Evolutionary conservation across 2,797 vertebrate genomes (phyloP).

Genomic region (Danio albolineatus): DNA sequence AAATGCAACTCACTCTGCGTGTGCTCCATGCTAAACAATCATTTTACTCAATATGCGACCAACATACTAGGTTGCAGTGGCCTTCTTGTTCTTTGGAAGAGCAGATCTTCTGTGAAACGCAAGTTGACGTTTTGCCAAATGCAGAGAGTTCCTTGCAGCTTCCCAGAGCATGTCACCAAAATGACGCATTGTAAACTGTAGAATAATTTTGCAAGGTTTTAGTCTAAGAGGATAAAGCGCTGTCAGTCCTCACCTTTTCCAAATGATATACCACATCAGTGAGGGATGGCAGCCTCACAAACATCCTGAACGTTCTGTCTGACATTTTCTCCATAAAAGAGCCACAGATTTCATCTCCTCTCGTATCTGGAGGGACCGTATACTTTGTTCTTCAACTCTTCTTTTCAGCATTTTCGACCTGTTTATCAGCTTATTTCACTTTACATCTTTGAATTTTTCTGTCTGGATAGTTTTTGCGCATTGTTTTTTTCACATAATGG

Average conservation of each 20-base stretch:
- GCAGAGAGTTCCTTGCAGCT: too few relatives aligned
- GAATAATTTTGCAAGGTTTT: too few relatives aligned
- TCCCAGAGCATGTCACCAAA: too few relatives aligned
- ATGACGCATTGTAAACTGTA: too few relatives aligned
- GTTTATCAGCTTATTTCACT: neutral
- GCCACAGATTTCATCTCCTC: neutral
- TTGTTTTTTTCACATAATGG: too few relatives aligned
- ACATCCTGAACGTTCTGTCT: neutral
- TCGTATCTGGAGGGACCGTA: too few relatives aligned
- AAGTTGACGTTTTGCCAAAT: too few relatives aligned
- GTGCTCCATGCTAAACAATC: neutral
- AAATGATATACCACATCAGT: neutral
- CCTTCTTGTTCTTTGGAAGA: neutral
- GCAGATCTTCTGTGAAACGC: too few relatives aligned
- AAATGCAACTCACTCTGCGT: too few relatives aligned
- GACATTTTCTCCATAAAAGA: neutral
- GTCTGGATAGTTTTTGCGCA: too few relatives aligned
- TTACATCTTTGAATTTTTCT: neutral
- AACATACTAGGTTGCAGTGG: neutral
- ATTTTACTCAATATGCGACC: neutral
- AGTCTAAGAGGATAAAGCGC: too few relatives aligned
- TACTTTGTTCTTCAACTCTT: neutral
- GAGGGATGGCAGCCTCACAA: neutral
- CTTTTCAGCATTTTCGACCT: neutral
- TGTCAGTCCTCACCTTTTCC: neutral